Evolutionary conservation across 1,140 invertebrate genomes (phyloP).

Genomic region (Batillaria attramentaria): DNA sequence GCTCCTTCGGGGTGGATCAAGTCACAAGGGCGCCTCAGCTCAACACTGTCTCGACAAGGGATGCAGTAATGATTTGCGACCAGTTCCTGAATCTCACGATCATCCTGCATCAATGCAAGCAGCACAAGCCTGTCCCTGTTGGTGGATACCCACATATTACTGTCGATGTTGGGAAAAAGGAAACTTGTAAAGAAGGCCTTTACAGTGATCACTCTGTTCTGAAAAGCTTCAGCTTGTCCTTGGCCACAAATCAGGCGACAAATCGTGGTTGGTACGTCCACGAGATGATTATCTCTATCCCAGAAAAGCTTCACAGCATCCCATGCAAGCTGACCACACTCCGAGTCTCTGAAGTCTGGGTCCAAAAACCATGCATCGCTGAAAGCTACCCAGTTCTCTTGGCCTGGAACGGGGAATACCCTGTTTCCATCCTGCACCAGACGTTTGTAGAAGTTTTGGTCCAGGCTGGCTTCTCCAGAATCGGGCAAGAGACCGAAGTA

Average conservation of each 20-base stretch:
- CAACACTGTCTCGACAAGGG: neutral
- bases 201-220: neutral
- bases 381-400: neutral
- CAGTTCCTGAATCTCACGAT: neutral
- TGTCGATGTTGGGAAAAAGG: constrained; percentile 27
- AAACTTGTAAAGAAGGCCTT: neutral
- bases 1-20: constrained; percentile 23
- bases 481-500: constrained; percentile 25
- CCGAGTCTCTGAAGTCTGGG: neutral
- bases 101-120: constrained; percentile 3
- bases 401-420: neutral
- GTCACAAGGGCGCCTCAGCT: neutral
- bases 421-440: neutral
- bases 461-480: neutral
- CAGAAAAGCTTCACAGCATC: constrained; percentile 8
- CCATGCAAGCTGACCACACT: neutral
- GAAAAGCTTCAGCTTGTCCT: neutral
- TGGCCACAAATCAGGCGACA: neutral
- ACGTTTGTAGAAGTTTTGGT: constrained; percentile 11
- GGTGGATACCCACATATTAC: neutral
- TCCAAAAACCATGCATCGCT: neutral
- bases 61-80: neutral
- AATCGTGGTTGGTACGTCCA: constrained; percentile 7
- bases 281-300: neutral
- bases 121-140: constrained; percentile 10